Conservation (phyloP, 2,888 invertebrate genomes). For the Acronicta psi region DNA sequence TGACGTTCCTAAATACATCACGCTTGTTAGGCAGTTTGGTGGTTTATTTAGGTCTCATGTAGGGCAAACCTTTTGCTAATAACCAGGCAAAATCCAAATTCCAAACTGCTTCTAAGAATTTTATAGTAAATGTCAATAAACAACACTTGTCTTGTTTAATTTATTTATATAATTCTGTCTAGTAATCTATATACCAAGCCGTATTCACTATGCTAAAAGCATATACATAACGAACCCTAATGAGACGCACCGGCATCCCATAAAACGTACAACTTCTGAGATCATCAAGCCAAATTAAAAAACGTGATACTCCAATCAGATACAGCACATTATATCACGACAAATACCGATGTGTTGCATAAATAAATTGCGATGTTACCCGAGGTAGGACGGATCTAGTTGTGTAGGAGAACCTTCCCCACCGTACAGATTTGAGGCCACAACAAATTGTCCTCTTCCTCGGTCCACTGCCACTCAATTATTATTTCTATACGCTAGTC, state of each 20-base stretch:
- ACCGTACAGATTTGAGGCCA: slow-evolving; percentile 86
- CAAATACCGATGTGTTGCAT: slow-evolving; percentile 58
- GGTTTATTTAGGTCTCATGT: no score
- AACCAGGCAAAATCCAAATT: no score
- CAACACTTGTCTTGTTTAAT: background rate
- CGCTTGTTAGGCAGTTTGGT: no score
- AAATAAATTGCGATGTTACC: slow-evolving; percentile 66
- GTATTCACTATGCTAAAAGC: slow-evolving; percentile 13
- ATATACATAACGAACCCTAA: slow-evolving; percentile 12
- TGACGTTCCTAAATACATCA: no score
- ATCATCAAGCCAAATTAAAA: slow-evolving; percentile 41
- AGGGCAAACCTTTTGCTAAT: no score
- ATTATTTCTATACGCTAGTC: slow-evolving; percentile 74
- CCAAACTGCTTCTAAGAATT: no score
- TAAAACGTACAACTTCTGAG: slow-evolving; percentile 23
- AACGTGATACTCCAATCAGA: slow-evolving; percentile 22
- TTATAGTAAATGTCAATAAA: no score
- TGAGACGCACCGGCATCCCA: slow-evolving; percentile 8
- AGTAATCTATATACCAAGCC: background rate
- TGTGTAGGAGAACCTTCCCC: slow-evolving; percentile 84
- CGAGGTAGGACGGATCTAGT: slow-evolving; percentile 75
- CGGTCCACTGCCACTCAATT: slow-evolving; percentile 70
- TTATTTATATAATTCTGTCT: background rate
- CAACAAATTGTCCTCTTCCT: slow-evolving; percentile 86
- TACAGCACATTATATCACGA: slow-evolving; percentile 22